Conservation (phyloP, 2,113 vertebrate genomes). For the Crotophaga sulcirostris region DNA sequence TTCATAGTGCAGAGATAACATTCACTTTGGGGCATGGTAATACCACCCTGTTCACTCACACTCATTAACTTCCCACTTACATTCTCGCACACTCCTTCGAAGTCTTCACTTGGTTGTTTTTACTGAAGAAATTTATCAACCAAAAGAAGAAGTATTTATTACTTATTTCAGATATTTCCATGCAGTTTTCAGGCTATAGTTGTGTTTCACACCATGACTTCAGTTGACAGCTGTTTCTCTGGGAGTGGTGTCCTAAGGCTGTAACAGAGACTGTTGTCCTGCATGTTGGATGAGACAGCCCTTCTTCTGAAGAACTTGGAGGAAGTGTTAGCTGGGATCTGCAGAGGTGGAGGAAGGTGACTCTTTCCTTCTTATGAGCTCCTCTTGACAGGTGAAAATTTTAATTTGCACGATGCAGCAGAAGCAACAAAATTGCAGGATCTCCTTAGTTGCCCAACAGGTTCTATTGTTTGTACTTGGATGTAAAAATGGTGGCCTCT, state of each 20-base stretch:
- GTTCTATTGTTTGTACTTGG: accelerated
- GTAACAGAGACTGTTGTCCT: background rate
- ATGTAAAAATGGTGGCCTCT: background rate
- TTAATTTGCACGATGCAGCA: background rate
- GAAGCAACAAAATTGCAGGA: background rate
- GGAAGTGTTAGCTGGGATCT: accelerated
- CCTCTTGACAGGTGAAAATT: background rate
- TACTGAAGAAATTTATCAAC: background rate
- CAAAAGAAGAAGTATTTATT: background rate
- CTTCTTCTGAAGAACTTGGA: background rate
- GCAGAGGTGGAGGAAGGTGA: background rate
- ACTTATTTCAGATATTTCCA: background rate
- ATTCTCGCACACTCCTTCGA: background rate
- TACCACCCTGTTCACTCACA: slow-evolving; percentile 31
- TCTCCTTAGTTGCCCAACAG: background rate
- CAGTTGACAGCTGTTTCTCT: background rate
- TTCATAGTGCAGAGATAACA: background rate
- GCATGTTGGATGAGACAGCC: background rate
- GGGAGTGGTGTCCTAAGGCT: background rate
- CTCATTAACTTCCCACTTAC: slow-evolving; percentile 39
- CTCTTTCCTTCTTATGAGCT: background rate
- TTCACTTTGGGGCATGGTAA: slow-evolving; percentile 18
- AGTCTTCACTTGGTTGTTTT: background rate
- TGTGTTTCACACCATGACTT: background rate
- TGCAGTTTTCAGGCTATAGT: background rate